Evolutionary conservation across 1,140 invertebrate species (phyloP).

Genomic region (Aphis craccivora): DNA sequence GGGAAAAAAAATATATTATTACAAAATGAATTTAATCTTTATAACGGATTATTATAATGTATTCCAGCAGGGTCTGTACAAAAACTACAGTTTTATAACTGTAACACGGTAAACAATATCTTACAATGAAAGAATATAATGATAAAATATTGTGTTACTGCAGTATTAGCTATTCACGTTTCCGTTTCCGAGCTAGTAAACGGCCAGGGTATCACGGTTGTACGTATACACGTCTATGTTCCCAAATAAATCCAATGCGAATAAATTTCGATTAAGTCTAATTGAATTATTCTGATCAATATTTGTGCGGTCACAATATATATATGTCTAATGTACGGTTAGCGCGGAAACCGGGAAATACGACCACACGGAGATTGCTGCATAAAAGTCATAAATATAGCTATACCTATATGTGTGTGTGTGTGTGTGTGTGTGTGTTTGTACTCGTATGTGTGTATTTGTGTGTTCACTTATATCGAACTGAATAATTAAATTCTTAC

Average conservation of each 20-base stretch:
- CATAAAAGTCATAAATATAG: neutral
- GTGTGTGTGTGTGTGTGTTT: neutral
- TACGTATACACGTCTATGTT: neutral
- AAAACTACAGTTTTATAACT: no score
- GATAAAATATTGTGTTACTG: neutral
- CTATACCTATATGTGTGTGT: no score
- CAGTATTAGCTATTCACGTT: neutral
- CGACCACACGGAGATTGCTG: neutral
- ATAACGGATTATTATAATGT: neutral
- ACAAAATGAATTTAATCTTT: neutral
- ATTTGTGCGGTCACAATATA: neutral
- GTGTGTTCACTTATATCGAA: neutral
- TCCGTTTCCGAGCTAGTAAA: neutral
- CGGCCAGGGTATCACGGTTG: neutral
- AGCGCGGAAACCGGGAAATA: neutral
- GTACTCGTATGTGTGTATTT: neutral
- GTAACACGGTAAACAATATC: no score
- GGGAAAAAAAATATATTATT: neutral
- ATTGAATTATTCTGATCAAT: conserved; percentile 3
- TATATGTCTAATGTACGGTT: neutral
- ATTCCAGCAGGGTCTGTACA: no score
- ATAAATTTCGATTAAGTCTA: neutral
- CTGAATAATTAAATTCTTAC: conserved; percentile 31
- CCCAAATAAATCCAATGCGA: neutral
- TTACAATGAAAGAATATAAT: neutral